A percentile compares a stretch with the other conserved stretches of the same genome.
Evolutionary conservation across 2,888 invertebrate species (phyloP).

Genomic region (Cosmia trapezina): DNA sequence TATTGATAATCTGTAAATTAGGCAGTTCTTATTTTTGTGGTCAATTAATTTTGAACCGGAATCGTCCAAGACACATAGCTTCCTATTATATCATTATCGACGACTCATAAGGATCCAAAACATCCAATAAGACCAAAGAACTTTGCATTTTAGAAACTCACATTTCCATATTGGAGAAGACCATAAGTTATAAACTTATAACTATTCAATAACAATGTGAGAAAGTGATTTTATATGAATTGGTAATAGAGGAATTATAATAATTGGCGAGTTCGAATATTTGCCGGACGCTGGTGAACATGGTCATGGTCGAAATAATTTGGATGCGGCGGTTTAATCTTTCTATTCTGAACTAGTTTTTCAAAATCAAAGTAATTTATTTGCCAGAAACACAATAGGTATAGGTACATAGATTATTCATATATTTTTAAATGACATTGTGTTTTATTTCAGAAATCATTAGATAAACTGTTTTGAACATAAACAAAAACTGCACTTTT

Average conservation of each 20-base stretch:
- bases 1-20: constrained; percentile 7
- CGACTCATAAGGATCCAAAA: constrained; percentile 11
- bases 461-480: not conserved
- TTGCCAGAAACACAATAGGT: not conserved
- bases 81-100: constrained; percentile 12
- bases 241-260: constrained; percentile 59
- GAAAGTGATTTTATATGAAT: constrained; percentile 70
- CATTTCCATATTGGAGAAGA: constrained; percentile 61
- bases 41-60: not conserved
- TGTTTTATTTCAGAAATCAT: not conserved
- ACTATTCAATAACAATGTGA: constrained; percentile 59
- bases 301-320: not conserved
- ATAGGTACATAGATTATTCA: too few relatives aligned
- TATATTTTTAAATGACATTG: not conserved
- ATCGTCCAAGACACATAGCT: not conserved
- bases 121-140: constrained; percentile 21
- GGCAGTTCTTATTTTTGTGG: too few relatives aligned
- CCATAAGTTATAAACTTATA: constrained; percentile 39
- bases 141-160: constrained; percentile 60
- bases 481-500: not conserved
- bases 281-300: constrained; percentile 14
- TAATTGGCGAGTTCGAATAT: constrained; percentile 54
- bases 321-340: constrained; percentile 38
- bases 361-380: not conserved
- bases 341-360: not conserved